These are phyloP conservation scores for Drosophila emarginata DNA, from an alignment of 2,888 invertebrate genomes.

Conservation along the genomic window DNA sequence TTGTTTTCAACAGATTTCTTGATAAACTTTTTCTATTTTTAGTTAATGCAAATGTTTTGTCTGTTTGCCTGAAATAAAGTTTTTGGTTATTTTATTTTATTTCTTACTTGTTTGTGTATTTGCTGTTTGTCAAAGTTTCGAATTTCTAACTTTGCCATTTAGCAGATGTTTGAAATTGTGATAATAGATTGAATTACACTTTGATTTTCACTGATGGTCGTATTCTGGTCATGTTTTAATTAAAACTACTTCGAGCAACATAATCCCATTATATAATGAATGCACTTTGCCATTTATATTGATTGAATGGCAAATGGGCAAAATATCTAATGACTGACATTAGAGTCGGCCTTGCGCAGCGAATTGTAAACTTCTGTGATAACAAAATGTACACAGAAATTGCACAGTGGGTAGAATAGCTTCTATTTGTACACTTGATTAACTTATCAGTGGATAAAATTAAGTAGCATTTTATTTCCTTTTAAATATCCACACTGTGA, in stretches of 20 bases:
- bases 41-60: constrained; percentile 16
- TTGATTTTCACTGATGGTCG: not conserved
- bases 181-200: constrained; percentile 6
- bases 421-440: too few species aligned
- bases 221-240: not conserved
- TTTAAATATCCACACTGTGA: too few species aligned
- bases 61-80: not conserved
- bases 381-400: not conserved
- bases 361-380: constrained; percentile 14
- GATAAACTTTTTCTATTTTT: constrained; percentile 33
- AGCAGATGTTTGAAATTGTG: constrained; percentile 1
- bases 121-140: not conserved
- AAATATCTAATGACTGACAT: constrained; percentile 5
- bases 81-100: not conserved
- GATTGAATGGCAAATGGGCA: not conserved
- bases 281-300: constrained; percentile 7
- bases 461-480: too few species aligned
- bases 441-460: too few species aligned
- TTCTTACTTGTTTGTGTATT: not conserved
- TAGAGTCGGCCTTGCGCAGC: constrained; percentile 6
- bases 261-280: constrained; percentile 8
- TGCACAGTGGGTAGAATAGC: not conserved
- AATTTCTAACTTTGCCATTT: constrained; percentile 5
- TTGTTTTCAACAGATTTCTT: constrained; percentile 14
- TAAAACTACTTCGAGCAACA: constrained; percentile 5